Evolutionary conservation across 1,140 invertebrate species (phyloP), one percentile per base, ranked within the genome.

Genomic region (Pantala flavescens): DNA sequence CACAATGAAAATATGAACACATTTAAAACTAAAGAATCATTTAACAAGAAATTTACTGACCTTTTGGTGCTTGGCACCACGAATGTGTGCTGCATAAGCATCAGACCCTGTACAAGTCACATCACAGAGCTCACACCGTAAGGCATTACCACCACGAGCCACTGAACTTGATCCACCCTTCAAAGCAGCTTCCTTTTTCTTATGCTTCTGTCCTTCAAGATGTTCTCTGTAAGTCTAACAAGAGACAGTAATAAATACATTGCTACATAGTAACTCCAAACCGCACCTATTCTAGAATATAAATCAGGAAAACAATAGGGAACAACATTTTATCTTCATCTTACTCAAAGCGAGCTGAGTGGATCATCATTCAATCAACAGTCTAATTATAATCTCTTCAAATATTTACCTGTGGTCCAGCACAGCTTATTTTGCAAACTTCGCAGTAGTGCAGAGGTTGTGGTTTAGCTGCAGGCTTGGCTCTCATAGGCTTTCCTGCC

Each of bases 391-490:
- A 1, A 21, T 3, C 3, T 63, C 3, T 63, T 63, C 43, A 63
- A 63, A 3, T 12, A 76, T 76, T 78, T 79, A 90, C 89, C 86
- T 94, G 93, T 1, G 94, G 94, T 0, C 96, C 96, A 78, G 95
- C 96, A 85, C 96, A 98, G 77, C 95, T 98, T 80, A 99, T 98
- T 81, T 98, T 98, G 84, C 97, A 99, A 7, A 98, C 94, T 83
- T 98, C 95, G 82, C 95, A 97, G 82, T 97, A 97, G 83, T 96
- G 94, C 72, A 97, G 84, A 80, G 96, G 93, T 80, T 96, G 94
- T 19, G 93, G 92, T 79, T 95, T 95, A 0, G 93, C 93, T 19
- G 92, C 90, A 19, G 90, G 89, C 82, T 94, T 94, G 0, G 90
- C 86, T 74, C 90, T 84, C 81, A 89, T 88, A 77, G 84, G 85